phyloP scores from a whole-genome alignment of 30 jellyfish, hydroid and myxozoan species.

The Cassiopea xamachana region DNA sequence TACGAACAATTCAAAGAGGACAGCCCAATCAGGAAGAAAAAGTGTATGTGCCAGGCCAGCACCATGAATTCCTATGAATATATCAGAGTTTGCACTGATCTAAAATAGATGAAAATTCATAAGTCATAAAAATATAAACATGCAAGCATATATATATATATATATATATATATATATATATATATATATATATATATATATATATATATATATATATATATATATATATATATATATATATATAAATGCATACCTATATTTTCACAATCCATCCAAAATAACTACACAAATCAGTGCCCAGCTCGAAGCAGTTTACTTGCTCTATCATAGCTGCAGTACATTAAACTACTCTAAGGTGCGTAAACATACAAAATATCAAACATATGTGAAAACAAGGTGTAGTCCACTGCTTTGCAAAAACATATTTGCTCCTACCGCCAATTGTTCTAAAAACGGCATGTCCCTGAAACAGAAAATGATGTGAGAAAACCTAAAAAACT shows the following conservation, averaged over 20 bases:
- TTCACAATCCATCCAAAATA: not conserved
- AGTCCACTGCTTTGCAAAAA: too few species aligned
- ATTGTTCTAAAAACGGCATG: constrained; percentile 75
- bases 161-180: too few species aligned
- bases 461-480: constrained; percentile 54
- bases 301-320: too few species aligned
- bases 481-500: not conserved
- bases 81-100: constrained; percentile 85
- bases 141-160: not conserved
- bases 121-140: not conserved
- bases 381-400: too few species aligned
- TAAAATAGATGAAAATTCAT: constrained; percentile 11
- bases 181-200: too few species aligned
- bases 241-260: not conserved
- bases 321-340: too few species aligned
- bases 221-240: not conserved
- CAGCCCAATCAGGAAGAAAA: constrained; percentile 94
- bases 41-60: constrained; percentile 94
- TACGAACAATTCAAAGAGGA: constrained; percentile 89
- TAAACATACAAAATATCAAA: too few species aligned
- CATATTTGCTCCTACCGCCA: constrained; percentile 28
- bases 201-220: not conserved
- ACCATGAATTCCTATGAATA: constrained; percentile 94
- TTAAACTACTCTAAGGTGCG: too few species aligned
- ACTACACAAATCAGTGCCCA: too few species aligned